Evolutionary conservation across 2,888 invertebrate species (phyloP).

Genomic region (Drosophila atripex): DNA sequence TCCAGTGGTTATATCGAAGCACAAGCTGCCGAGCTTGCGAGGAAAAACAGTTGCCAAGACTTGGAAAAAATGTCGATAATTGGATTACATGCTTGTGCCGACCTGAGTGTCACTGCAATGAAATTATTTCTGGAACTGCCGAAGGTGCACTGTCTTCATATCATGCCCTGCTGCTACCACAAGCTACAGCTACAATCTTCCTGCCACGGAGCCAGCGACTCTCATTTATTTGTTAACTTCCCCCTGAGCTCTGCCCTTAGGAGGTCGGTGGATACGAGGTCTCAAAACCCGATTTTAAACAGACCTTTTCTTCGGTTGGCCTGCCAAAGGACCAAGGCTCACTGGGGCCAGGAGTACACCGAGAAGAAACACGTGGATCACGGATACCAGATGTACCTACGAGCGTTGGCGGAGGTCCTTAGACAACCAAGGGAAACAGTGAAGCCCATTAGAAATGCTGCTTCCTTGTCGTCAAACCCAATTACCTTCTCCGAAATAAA

Average conservation of each 20-base stretch:
- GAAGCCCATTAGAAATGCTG: conserved; percentile 12
- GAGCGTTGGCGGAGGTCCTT: conserved; percentile 88
- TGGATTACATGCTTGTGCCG: conserved; percentile 92
- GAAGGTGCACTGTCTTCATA: conserved; percentile 85
- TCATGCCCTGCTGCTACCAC: conserved; percentile 93
- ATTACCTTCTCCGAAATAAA: conserved; percentile 53
- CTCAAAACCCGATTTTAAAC: conserved; percentile 83
- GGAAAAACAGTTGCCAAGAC: conserved; percentile 4
- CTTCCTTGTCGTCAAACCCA: neutral
- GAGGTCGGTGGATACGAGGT: conserved; percentile 71
- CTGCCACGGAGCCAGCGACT: neutral
- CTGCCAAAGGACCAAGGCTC: conserved; percentile 87
- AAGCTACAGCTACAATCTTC: conserved; percentile 84
- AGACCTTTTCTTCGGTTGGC: conserved; percentile 90
- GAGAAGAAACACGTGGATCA: conserved; percentile 83
- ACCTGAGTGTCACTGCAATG: conserved; percentile 88
- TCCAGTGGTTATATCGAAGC: conserved; percentile 84
- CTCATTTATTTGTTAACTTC: conserved; percentile 86
- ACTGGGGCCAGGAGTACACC: conserved; percentile 84
- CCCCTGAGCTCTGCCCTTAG: conserved; percentile 86
- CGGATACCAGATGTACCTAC: conserved; percentile 85
- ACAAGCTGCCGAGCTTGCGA: conserved; percentile 82
- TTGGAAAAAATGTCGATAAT: conserved; percentile 81
- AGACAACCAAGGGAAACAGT: conserved; percentile 82
- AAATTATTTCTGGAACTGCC: conserved; percentile 87